Conservation (phyloP, 2,797 vertebrate genomes). For the Salarias fasciatus region DNA sequence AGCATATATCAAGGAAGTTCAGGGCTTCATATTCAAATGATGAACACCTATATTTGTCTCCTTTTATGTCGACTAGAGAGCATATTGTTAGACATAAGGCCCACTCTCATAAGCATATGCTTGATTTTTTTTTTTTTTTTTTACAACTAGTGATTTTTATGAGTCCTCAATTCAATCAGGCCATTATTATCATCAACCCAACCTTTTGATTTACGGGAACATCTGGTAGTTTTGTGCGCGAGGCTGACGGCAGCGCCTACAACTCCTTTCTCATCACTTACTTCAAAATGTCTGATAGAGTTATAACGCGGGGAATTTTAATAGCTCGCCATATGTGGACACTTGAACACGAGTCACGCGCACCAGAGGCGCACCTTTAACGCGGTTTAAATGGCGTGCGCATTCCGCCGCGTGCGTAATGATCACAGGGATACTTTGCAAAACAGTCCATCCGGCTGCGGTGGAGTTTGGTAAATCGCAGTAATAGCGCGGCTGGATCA, state of each 20-base stretch:
- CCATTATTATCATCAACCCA: conserved; percentile 75
- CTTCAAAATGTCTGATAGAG: conserved; percentile 67
- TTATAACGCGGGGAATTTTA: conserved; percentile 53
- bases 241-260: conserved; percentile 34
- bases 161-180: conserved; percentile 67
- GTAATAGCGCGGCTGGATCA: conserved; percentile 65
- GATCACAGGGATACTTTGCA: conserved; percentile 37
- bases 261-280: conserved; percentile 64
- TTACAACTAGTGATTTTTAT: conserved; percentile 66
- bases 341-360: conserved; percentile 39
- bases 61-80: conserved; percentile 59
- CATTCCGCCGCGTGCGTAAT: conserved; percentile 51
- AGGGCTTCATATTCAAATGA: conserved; percentile 23
- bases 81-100: conserved; percentile 74
- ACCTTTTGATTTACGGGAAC: conserved; percentile 74
- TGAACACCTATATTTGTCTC: conserved; percentile 42
- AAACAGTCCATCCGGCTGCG: conserved; percentile 47
- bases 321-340: conserved; percentile 62
- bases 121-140: conserved; percentile 57
- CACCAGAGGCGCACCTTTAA: conserved; percentile 13
- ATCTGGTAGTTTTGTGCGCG: conserved; percentile 63
- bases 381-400: conserved; percentile 29
- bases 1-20: conserved; percentile 28
- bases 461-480: conserved; percentile 59
- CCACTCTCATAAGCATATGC: conserved; percentile 67